Evolutionary conservation across 1,140 invertebrate genomes (phyloP), one percentile per base, ranked within the genome.

Genomic region (Hycleus phaleratus): DNA sequence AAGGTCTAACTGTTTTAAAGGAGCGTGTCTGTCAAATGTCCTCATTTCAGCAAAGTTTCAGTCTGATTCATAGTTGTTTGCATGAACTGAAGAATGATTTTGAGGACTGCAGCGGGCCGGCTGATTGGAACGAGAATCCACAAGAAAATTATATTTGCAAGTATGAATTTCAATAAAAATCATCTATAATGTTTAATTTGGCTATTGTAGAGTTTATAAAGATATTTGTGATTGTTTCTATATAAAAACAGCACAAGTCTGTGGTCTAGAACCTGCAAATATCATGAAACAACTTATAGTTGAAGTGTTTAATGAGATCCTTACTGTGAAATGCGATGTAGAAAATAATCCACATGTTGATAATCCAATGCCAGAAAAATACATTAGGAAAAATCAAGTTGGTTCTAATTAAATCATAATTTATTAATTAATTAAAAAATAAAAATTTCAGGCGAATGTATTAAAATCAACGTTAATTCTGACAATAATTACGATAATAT

Each of bases 261-360:
- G 73, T 60, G 72, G 73, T 6, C 54, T 61, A 39, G 59, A 56
- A 3, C 69, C 70, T 46, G 72, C 70, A n/a, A 49, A 63, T 48
- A 65, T 56, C 25, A 62, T 73, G 38, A 71, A 67, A 56, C 65
- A 68, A 50, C 50, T 74, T 4, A 58, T 68, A 8, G 38, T 54
- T 24, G 51, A 60, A 25, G 63, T 73, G 3, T 70, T 74, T 8
- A 63, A 72, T 61, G 59, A 58, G 44, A 59, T 69, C 5, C 58
- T 73, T 3, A 56, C 58, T 25, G 60, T 65, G 48, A 66, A 72
- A 62, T 88, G 78, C 54, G 42, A 52, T 25, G 18, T 18, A 18
- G 18, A 18, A 18, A 18, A 18, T 0, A 18, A 18, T 18, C 18
- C 18, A 18, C 18, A 18, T 18, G 18, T 18, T 18, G 18, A 18